Conservation (phyloP, 2,113 vertebrate genomes). For the Myotis yumanensis region DNA sequence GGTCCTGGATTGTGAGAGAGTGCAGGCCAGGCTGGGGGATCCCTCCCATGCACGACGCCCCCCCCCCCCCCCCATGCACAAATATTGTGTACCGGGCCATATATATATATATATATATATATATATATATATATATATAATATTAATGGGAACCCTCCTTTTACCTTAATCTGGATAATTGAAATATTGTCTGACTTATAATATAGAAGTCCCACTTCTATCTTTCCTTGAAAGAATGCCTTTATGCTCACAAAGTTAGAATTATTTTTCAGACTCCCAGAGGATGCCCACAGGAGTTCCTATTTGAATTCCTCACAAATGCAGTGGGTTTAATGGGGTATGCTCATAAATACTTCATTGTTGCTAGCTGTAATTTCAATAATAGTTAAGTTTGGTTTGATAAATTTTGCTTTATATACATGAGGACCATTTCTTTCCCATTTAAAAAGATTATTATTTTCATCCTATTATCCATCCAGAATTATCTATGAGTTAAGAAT, state of each 20-base stretch:
- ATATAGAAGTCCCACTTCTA: conserved; percentile 33
- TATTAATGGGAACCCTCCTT: neutral
- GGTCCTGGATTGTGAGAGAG: too few species aligned
- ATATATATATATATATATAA: too few species aligned
- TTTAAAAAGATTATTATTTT: conserved; percentile 10
- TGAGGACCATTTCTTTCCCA: neutral
- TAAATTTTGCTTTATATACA: conserved; percentile 38
- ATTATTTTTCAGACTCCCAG: neutral
- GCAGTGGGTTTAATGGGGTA: neutral
- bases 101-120: too few species aligned
- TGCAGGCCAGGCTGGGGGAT: too few species aligned
- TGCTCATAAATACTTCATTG: conserved; percentile 56
- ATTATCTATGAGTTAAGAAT: neutral
- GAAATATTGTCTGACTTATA: conserved; percentile 36
- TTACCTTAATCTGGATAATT: neutral
- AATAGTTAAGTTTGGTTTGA: conserved; percentile 49
- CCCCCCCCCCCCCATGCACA: neutral
- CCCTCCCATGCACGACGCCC: too few species aligned
- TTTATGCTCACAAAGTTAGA: conserved; percentile 17
- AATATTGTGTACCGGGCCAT: too few species aligned
- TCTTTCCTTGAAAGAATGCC: neutral
- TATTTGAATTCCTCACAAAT: conserved; percentile 38
- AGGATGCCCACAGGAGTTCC: neutral
- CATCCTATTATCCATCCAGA: neutral
- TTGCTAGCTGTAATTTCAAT: conserved; percentile 56